Percentiles rank a stretch among this genome's conserved stretches.
phyloP scores from a whole-genome alignment of 2,797 vertebrate genomes.

The Poecilia wingei region DNA sequence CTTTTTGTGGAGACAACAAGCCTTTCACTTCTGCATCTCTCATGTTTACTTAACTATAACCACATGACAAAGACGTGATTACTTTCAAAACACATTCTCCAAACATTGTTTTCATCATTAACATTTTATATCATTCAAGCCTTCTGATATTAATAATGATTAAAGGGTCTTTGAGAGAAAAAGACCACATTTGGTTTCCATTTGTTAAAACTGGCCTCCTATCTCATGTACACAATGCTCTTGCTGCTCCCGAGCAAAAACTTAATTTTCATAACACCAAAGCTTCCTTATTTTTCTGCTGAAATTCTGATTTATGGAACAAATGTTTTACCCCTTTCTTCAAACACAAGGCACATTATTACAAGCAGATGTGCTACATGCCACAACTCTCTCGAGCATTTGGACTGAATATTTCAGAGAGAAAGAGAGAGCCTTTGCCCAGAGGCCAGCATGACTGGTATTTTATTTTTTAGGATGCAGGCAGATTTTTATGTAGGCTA shows the following conservation, averaged over 20 bases:
- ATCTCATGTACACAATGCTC: background rate
- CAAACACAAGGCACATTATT: slow-evolving; percentile 23
- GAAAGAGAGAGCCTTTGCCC: slow-evolving; percentile 19
- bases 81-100: background rate
- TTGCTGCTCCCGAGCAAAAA: background rate
- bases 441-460: slow-evolving; percentile 45
- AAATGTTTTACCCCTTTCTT: background rate
- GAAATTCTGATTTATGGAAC: background rate
- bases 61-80: background rate
- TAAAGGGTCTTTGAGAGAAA: background rate
- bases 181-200: background rate
- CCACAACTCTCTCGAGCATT: background rate
- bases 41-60: background rate
- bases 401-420: slow-evolving; percentile 8
- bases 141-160: background rate
- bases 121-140: background rate
- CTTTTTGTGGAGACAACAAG: background rate
- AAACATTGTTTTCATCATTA: background rate
- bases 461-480: slow-evolving; percentile 13
- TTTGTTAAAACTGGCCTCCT: background rate
- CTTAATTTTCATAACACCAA: background rate
- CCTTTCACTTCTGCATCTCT: background rate
- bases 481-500: background rate
- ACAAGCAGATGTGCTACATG: slow-evolving; percentile 48
- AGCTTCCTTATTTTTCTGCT: background rate